These are phyloP conservation scores for Apamea crenata DNA, from an alignment of 2,888 invertebrate species.

Conservation along the genomic window DNA sequence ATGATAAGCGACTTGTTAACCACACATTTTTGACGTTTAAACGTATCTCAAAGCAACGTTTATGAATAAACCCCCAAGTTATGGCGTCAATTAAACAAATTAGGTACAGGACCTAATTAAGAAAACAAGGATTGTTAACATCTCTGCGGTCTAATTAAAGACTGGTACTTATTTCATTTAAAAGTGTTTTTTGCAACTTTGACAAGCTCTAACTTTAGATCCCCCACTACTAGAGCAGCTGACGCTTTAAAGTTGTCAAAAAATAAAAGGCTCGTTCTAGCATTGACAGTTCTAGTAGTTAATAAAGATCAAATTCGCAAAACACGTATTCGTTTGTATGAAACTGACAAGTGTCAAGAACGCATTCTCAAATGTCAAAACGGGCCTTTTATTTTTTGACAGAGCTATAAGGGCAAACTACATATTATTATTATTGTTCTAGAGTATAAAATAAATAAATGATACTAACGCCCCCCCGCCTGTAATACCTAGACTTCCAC, in stretches of 20 bases:
- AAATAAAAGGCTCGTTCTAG: too few relatives aligned
- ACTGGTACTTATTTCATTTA: background rate
- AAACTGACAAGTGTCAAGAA: too few relatives aligned
- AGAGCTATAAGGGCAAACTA: background rate
- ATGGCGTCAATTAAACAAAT: background rate
- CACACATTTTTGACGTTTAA: background rate
- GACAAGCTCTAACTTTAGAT: background rate
- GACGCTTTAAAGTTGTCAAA: too few relatives aligned
- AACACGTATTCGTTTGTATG: too few relatives aligned
- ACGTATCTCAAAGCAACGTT: background rate
- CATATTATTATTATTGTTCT: background rate
- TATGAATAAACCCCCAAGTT: background rate
- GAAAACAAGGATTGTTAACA: background rate
- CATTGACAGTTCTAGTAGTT: too few relatives aligned
- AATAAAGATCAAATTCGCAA: too few relatives aligned
- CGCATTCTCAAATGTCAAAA: too few relatives aligned
- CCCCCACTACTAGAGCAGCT: background rate
- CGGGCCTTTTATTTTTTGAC: too few relatives aligned
- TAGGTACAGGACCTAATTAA: background rate
- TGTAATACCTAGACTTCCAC: conserved; percentile 11
- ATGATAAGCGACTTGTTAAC: background rate
- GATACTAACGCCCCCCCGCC: background rate
- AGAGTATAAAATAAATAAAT: background rate
- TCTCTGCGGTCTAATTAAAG: background rate
- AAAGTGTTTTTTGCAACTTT: background rate